A percentile compares a stretch with the other conserved stretches of the same genome.
Evolutionary conservation across 2,113 vertebrate species (phyloP).

Genomic region (Syngnathus scovelli): DNA sequence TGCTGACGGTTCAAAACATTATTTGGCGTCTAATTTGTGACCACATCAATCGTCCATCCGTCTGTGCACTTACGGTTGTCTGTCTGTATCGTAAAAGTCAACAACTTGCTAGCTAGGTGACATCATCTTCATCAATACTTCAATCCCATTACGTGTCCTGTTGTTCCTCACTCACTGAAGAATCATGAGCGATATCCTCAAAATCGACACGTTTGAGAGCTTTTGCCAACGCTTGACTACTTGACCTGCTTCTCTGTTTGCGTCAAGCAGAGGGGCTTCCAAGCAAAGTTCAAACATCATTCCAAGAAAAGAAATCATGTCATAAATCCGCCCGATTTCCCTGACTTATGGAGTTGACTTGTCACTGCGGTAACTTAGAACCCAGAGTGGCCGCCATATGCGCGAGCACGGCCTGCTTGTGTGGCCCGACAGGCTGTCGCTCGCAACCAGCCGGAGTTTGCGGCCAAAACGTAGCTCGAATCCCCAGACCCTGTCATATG

Average conservation of each 20-base stretch:
- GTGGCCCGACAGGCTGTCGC: constrained; percentile 1
- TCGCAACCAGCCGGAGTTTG: constrained; percentile 10
- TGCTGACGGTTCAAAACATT: constrained; percentile 26
- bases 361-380: constrained; percentile 1
- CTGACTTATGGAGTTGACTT: not conserved
- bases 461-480: constrained; percentile 24
- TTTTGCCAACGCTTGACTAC: not conserved
- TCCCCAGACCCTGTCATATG: constrained; percentile 15
- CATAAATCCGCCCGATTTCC: not conserved
- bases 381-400: not conserved
- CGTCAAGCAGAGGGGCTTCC: not conserved
- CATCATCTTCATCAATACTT: not conserved
- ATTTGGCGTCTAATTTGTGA: constrained; percentile 16
- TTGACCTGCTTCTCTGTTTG: too few relatives aligned
- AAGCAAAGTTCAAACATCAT: not conserved
- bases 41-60: not conserved
- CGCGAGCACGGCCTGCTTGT: not conserved
- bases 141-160: not conserved
- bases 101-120: not conserved
- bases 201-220: not conserved
- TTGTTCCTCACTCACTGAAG: not conserved
- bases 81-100: not conserved
- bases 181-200: not conserved
- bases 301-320: not conserved
- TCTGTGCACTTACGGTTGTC: not conserved